These are phyloP conservation scores for Dolichoris vasculosae DNA, from an alignment of 1,140 invertebrate genomes.

Conservation along the genomic window DNA sequence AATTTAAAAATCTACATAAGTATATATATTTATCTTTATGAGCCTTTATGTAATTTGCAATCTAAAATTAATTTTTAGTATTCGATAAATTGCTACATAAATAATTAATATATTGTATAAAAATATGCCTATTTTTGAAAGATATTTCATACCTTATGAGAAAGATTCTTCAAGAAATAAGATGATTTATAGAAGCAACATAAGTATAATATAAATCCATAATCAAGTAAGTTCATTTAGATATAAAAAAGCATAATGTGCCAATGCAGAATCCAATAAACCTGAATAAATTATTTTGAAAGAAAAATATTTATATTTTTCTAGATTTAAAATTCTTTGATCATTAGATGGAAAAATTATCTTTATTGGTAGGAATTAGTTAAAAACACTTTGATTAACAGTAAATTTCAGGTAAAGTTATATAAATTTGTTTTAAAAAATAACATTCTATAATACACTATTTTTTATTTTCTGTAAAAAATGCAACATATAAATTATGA, in stretches of 20 bases:
- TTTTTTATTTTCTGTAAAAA: too few species aligned
- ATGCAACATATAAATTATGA: too few species aligned
- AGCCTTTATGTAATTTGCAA: background rate
- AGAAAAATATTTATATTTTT: slow-evolving; percentile 90
- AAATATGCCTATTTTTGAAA: slow-evolving; percentile 95
- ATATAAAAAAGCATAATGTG: slow-evolving; percentile 95
- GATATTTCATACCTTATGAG: slow-evolving; percentile 97
- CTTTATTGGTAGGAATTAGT: slow-evolving; percentile 82
- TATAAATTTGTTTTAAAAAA: too few species aligned
- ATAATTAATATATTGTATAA: slow-evolving; percentile 95
- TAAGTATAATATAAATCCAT: slow-evolving; percentile 79
- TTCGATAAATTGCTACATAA: slow-evolving; percentile 83
- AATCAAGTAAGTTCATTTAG: slow-evolving; percentile 95
- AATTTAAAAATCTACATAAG: slow-evolving; percentile 35
- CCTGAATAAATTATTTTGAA: slow-evolving; percentile 97
- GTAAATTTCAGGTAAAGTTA: too few species aligned
- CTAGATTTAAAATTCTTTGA: slow-evolving; percentile 88
- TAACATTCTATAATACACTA: too few species aligned
- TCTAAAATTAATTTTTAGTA: background rate
- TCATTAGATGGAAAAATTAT: slow-evolving; percentile 96
- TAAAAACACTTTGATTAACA: background rate
- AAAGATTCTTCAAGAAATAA: slow-evolving; percentile 94
- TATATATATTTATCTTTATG: background rate
- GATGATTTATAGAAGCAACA: slow-evolving; percentile 79
- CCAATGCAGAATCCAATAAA: slow-evolving; percentile 96